Evolutionary conservation across 1,140 invertebrate species (phyloP), one percentile per base, ranked within the genome.

Genomic region (Drosophila nigrodunni): DNA sequence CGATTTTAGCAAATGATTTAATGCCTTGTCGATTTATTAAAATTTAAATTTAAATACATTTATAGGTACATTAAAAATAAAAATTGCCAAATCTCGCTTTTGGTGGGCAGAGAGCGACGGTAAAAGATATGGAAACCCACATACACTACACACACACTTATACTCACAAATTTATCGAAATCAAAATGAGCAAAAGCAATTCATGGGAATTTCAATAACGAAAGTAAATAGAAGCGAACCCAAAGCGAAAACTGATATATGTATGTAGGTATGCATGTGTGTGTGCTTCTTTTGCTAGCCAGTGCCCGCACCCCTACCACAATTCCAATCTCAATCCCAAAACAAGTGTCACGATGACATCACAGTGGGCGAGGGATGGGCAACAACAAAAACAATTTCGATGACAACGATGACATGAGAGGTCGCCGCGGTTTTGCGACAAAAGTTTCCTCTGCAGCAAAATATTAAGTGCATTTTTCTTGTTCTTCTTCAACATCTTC

Each of bases 191-290:
- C 46, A 64, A 70, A 30, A 59, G 15, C 68, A 50, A 62, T 72
- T 66, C 55, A 60, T 55, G 37, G 43, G 58, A 72, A 58, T 60
- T 54, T 59, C 59, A 80, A 66, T 71, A 80, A 61, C 58, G 77
- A 79, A 74, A 77, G 82, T 80, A 82, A 74, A 74, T 69, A 69
- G 57, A 68, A 46, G 9, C 41, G 44, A 79, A 80, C 69, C 54
- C 46, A 67, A 57, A 78, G 55, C 50, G 66, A 83, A 87, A 82
- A 82, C 74, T 83, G 59, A 82, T 88, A 87, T 61, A 76, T 58
- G 64, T n/a, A 30, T 79, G 60, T 49, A n/a, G 34, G 34, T 7
- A 47, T 39, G 13, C 46, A 50, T 66, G 10, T 18, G 35, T 43
- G 34, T 43, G 39, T 13, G 21, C 25, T 15, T 9, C 25, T 10